Evolutionary conservation across 2,888 invertebrate species (phyloP).

Genomic region (Drosophila tanythrix): DNA sequence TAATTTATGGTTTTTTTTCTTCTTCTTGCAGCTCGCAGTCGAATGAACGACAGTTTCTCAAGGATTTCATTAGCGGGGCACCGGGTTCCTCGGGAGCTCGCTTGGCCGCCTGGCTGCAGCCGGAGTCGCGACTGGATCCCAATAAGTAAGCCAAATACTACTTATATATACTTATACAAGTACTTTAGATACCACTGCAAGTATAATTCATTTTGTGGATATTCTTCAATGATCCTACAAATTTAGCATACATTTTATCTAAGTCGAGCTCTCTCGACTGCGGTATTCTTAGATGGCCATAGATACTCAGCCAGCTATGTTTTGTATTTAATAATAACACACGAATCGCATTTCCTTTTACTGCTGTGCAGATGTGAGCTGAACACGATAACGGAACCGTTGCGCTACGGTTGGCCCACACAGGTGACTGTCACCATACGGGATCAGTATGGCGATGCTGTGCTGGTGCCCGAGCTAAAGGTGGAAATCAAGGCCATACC

Average conservation of each 20-base stretch:
- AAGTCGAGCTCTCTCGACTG: not conserved
- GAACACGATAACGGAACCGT: constrained; percentile 89
- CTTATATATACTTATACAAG: not conserved
- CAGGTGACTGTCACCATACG: constrained; percentile 92
- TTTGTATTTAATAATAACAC: not conserved
- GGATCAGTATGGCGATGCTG: constrained; percentile 96
- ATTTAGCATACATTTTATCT: not conserved
- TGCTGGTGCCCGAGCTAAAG: constrained; percentile 93
- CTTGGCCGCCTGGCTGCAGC: constrained; percentile 97
- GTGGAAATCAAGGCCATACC: constrained; percentile 85
- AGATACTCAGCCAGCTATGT: not conserved
- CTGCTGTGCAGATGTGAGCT: constrained; percentile 90
- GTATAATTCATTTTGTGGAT: not conserved
- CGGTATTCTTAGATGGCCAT: not conserved
- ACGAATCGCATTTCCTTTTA: not conserved
- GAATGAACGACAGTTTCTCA: constrained; percentile 95
- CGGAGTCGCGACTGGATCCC: constrained; percentile 96
- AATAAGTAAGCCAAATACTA: constrained; percentile 76
- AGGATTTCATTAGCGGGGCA: constrained; percentile 95
- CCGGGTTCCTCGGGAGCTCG: constrained; percentile 95
- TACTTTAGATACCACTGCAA: not conserved
- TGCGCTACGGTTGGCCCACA: constrained; percentile 93
- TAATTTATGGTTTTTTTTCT: not conserved
- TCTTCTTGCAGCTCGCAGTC: constrained; percentile 89
- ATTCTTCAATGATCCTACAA: not conserved